These are phyloP conservation scores for Hemibagrus wyckioides DNA, from an alignment of 2,113 vertebrate species.

Conservation along the genomic window DNA sequence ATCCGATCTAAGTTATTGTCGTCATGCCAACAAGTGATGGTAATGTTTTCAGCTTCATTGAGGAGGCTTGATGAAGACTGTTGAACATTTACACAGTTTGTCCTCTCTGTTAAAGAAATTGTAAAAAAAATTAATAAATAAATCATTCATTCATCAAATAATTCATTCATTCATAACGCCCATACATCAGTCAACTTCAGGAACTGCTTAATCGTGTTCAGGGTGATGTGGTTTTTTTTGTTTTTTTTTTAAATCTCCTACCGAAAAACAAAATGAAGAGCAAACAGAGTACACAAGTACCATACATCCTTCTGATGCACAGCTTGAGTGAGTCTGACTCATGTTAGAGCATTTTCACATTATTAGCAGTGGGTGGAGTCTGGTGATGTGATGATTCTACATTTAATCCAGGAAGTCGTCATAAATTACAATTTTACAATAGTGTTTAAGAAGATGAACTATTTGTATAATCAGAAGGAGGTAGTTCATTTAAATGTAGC, in stretches of 20 bases:
- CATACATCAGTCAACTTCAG: not conserved
- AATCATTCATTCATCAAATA: not conserved
- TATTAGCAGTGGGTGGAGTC: not conserved
- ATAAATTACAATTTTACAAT: no score
- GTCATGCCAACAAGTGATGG: constrained; percentile 40
- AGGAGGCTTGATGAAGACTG: constrained; percentile 31
- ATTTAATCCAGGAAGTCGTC: not conserved
- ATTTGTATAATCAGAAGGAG: no score
- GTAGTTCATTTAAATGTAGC: no score
- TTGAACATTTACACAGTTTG: constrained; percentile 19
- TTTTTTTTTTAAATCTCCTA: not conserved
- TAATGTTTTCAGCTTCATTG: not conserved
- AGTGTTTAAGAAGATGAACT: no score
- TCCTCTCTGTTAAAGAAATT: constrained; percentile 19
- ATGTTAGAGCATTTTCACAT: not conserved
- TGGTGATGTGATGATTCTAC: not conserved
- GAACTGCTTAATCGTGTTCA: not conserved
- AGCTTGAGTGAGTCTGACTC: not conserved
- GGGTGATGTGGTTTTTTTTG: not conserved
- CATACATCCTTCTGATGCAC: not conserved
- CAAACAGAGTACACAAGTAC: not conserved
- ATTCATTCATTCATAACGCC: no score
- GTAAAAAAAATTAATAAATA: not conserved
- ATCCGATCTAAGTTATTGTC: not conserved
- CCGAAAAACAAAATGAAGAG: not conserved